Percentiles rank a stretch among this genome's conserved stretches.
phyloP scores from a whole-genome alignment of 2,113 vertebrate species.

The Recurvirostra avosetta region DNA sequence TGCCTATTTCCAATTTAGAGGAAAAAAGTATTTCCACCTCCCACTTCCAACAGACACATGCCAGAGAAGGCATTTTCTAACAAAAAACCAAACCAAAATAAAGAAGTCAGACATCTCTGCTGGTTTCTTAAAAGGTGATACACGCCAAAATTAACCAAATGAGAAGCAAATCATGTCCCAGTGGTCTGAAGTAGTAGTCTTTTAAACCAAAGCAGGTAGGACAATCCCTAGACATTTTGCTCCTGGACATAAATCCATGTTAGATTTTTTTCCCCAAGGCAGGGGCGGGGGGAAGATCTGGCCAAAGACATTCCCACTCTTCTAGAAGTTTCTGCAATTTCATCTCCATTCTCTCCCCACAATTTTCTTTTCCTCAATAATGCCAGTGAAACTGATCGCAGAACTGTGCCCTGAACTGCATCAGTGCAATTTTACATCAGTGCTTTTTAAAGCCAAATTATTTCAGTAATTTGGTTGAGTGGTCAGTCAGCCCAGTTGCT shows the following conservation, averaged over 20 bases:
- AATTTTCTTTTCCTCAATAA: background rate
- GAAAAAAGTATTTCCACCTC: background rate
- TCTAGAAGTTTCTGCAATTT: background rate
- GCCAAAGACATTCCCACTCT: background rate
- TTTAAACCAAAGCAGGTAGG: background rate
- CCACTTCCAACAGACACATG: background rate
- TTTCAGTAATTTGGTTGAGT: background rate
- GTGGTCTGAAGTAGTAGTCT: background rate
- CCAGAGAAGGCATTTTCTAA: background rate
- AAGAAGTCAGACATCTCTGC: background rate
- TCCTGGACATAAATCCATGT: background rate
- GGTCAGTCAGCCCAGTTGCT: background rate
- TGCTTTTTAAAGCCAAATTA: background rate
- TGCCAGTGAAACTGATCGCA: background rate
- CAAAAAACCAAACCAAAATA: no score
- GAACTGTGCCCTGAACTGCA: background rate
- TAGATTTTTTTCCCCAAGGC: background rate
- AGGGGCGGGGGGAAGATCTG: background rate
- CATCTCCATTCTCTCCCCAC: background rate
- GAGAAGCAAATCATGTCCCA: background rate
- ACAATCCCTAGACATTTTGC: background rate
- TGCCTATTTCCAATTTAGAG: background rate
- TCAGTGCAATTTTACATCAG: background rate
- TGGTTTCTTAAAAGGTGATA: background rate
- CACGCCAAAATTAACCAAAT: background rate